Evolutionary conservation across 2,113 vertebrate species (phyloP).

Genomic region (Syrrhaptes paradoxus): DNA sequence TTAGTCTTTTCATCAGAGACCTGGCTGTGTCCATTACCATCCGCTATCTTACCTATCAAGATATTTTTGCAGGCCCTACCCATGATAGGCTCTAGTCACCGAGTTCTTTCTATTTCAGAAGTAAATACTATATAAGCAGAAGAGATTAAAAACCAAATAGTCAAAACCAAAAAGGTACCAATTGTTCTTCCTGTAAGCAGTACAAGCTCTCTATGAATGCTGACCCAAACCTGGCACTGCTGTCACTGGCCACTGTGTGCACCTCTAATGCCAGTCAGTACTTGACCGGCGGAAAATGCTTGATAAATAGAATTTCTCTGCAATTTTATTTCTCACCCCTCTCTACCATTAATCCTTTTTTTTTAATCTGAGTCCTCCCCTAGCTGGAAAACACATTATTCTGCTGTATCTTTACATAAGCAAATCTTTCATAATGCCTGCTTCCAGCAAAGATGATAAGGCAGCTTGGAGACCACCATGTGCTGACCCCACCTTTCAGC

Average conservation of each 20-base stretch:
- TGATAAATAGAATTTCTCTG: background rate
- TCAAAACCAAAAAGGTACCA: background rate
- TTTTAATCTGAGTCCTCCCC: background rate
- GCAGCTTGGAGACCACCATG: background rate
- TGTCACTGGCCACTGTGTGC: background rate
- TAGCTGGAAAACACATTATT: background rate
- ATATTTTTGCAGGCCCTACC: background rate
- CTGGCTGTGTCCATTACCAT: background rate
- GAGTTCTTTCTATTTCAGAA: background rate
- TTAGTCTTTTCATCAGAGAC: background rate
- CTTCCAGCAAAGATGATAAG: background rate
- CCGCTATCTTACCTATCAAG: background rate
- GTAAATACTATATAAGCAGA: background rate
- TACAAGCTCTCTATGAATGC: background rate
- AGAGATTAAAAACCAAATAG: background rate
- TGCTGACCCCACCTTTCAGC: background rate
- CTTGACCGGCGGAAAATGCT: background rate
- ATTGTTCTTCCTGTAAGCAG: background rate
- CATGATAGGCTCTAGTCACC: background rate
- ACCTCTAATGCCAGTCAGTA: background rate
- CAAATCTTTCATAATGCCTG: background rate
- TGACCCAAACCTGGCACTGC: background rate
- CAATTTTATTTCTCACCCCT: background rate
- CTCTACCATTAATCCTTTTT: background rate
- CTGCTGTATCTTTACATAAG: background rate